Evolutionary conservation across 1,140 invertebrate genomes (phyloP).

Genomic region (Olivierus martensii): DNA sequence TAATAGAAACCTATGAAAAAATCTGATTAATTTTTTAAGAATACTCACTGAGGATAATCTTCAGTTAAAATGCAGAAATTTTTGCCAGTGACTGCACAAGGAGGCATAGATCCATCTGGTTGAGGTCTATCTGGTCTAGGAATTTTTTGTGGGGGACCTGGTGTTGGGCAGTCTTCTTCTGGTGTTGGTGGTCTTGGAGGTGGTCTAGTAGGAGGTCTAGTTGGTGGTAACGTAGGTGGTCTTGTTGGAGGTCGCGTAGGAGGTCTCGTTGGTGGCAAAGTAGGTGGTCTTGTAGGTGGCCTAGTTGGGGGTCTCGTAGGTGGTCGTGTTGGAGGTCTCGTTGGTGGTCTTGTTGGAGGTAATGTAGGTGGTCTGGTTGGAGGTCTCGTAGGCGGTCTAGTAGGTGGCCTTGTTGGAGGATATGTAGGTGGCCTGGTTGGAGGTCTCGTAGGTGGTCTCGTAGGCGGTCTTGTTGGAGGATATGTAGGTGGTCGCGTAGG

Average conservation of each 20-base stretch:
- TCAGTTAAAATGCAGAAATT: slow-evolving; percentile 23
- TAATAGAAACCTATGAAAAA: too few species aligned
- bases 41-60: slow-evolving; percentile 22
- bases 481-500: neutral
- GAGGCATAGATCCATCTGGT: slow-evolving; percentile 20
- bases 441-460: neutral
- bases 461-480: neutral
- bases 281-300: neutral
- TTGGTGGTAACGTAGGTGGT: neutral
- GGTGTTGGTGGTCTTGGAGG: slow-evolving; percentile 1
- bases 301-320: slow-evolving; percentile 1
- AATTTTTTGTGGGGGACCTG: slow-evolving; percentile 14
- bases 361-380: neutral
- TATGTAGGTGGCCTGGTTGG: neutral
- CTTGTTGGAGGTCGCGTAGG: slow-evolving; percentile 5
- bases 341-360: slow-evolving; percentile 5
- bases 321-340: slow-evolving; percentile 1
- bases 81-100: slow-evolving; percentile 18
- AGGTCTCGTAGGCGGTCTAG: slow-evolving; percentile 6
- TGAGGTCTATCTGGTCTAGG: slow-evolving; percentile 18
- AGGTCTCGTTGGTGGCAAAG: neutral
- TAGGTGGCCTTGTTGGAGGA: slow-evolving; percentile 1
- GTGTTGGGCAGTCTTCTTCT: slow-evolving; percentile 4
- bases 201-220: slow-evolving; percentile 4
- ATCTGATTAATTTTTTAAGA: neutral